A percentile compares a stretch with the other conserved stretches of the same genome.
Conservation (phyloP, 2,113 vertebrate genomes). For the Perca flavescens region DNA sequence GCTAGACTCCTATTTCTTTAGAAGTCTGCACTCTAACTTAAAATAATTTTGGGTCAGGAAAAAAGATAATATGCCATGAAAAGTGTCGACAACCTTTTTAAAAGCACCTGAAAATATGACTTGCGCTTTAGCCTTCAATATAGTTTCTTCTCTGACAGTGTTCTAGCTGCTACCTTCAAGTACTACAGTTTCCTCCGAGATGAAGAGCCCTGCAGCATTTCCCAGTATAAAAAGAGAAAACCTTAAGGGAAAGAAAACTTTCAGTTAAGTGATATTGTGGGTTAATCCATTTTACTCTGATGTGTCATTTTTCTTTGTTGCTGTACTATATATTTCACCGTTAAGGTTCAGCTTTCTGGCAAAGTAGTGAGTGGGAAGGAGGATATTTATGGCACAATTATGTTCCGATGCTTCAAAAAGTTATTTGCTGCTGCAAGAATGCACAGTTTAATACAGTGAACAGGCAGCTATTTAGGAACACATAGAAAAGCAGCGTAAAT, state of each 20-base stretch:
- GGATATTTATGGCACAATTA: slow-evolving; percentile 43
- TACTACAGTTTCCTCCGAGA: slow-evolving; percentile 26
- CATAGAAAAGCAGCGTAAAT: background rate
- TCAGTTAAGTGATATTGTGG: slow-evolving; percentile 44
- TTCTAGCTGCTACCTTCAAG: slow-evolving; percentile 41
- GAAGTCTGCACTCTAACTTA: background rate
- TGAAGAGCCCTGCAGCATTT: slow-evolving; percentile 48
- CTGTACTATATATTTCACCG: background rate
- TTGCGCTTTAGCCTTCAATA: slow-evolving; percentile 24
- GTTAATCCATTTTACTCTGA: slow-evolving; percentile 50
- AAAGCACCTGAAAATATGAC: slow-evolving; percentile 34
- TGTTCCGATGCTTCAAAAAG: background rate
- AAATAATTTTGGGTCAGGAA: background rate
- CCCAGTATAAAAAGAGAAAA: slow-evolving; percentile 17
- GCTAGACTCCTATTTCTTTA: background rate
- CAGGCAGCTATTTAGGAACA: background rate
- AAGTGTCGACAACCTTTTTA: slow-evolving; percentile 32
- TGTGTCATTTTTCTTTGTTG: background rate
- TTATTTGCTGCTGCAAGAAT: background rate
- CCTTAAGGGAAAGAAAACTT: slow-evolving; percentile 59
- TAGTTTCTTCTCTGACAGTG: slow-evolving; percentile 16
- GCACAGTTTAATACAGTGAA: background rate
- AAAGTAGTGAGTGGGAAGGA: slow-evolving; percentile 8
- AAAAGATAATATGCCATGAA: slow-evolving; percentile 3
- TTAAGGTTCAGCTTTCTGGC: slow-evolving; percentile 7